A percentile compares a stretch with the other conserved stretches of the same genome.
Evolutionary conservation across 1,140 invertebrate genomes (phyloP).

Genomic region (Drosophila malerkotliana): DNA sequence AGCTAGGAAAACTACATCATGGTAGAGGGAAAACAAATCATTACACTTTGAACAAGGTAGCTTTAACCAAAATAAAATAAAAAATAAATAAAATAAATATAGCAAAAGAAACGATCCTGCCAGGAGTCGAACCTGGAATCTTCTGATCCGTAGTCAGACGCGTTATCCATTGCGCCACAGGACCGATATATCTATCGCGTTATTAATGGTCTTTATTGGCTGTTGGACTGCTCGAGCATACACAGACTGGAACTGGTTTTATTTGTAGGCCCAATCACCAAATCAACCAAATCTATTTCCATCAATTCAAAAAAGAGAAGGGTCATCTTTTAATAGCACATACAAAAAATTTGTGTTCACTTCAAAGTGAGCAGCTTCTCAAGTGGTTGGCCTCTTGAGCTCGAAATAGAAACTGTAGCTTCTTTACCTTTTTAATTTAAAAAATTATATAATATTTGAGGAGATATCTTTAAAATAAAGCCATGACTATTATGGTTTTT

Average conservation of each 20-base stretch:
- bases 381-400: background rate
- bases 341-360: background rate
- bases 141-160: constrained; percentile 90
- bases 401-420: background rate
- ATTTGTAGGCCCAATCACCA: background rate
- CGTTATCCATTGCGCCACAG: constrained; percentile 90
- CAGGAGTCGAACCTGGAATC: constrained; percentile 90
- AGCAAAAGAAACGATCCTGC: constrained; percentile 24
- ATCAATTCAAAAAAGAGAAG: background rate
- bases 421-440: background rate
- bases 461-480: background rate
- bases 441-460: too few species aligned
- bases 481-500: background rate
- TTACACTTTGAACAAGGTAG: too few species aligned
- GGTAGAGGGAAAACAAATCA: background rate
- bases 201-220: background rate
- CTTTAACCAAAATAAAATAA: background rate
- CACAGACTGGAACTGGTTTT: background rate
- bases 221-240: background rate
- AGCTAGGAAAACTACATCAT: background rate
- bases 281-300: background rate
- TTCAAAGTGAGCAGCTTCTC: background rate
- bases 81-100: background rate
- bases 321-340: constrained; percentile 1
- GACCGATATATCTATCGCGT: constrained; percentile 74